Evolutionary conservation across 2,888 invertebrate species (phyloP), one percentile per base, ranked within the genome.

Genomic region (Sarcophaga caerulescens): DNA sequence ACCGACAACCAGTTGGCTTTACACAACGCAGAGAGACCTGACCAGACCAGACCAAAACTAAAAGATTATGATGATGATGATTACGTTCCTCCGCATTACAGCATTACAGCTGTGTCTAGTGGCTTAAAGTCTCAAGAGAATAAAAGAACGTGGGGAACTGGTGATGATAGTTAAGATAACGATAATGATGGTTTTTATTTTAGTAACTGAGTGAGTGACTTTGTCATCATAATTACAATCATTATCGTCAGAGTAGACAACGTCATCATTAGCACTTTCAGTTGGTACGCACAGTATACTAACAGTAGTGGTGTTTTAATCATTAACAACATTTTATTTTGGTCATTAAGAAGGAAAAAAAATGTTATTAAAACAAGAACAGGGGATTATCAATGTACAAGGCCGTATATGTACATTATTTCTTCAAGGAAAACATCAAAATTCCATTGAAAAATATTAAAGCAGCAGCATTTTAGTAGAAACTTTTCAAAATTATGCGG

Each of bases 71-170:
- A 35, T 2, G 35, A 69, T 17, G 14, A 52, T 52, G 52, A 5
- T 52, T 52, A 44, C 45, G 44, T n/a, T 45, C 68, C 21, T 57
- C 21, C 25, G 78, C 47, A 74, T 74, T 47, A 35, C 35, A 35
- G 47, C 63, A 63, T 75, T 52, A 75, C 57, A 71, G 65, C 25
- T 10, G 14, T 73, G 65, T 60, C 66, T 74, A 23, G 66, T 75
- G 75, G 71, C 60, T 85, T 65, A 44, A 77, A 78, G 69, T 81
- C 76, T 68, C 78, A 14, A 75, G 77, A 84, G 69, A 73, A 57
- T 57, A 52, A 19, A 71, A 8, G 44, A 52, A 52, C 17, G 4
- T 12, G 17, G 52, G 23, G 25, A 44, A 47, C 35, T 70, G 35
- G 62, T 21, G 44, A 47, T 69, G 17, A 62, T 80, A 60, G 44